phyloP scores from a whole-genome alignment of 2,797 vertebrate genomes.

The Peromyscus attwateri region DNA sequence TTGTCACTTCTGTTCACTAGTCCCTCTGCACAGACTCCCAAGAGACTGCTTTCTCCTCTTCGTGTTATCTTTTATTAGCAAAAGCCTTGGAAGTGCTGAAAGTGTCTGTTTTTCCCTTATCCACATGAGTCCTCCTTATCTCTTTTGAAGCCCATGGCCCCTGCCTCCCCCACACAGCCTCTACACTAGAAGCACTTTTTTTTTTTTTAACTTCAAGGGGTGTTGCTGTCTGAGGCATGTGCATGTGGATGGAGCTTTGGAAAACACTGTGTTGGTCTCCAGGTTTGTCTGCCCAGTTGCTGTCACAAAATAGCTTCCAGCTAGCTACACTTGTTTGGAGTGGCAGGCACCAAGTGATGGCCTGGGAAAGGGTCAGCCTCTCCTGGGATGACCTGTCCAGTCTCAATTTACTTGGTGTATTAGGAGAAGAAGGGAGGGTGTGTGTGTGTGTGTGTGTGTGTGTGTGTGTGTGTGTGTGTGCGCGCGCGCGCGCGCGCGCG shows the following conservation, averaged over 20 bases:
- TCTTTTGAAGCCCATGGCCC: background rate
- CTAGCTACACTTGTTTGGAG: conserved; percentile 69
- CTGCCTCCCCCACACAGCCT: background rate
- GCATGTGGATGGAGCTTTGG: conserved; percentile 52
- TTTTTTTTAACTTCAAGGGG: background rate
- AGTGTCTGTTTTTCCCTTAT: background rate
- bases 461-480: background rate
- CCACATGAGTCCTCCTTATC: background rate
- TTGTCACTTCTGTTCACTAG: conserved; percentile 24
- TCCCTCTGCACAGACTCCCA: background rate
- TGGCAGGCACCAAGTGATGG: conserved; percentile 74
- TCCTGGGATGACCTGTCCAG: conserved; percentile 38
- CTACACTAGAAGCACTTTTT: background rate
- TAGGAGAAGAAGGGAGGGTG: background rate
- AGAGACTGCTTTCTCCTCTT: background rate
- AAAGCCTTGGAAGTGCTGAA: background rate
- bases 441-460: background rate
- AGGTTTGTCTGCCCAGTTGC: conserved; percentile 77
- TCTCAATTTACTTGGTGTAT: conserved; percentile 67
- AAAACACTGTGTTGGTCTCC: conserved; percentile 52
- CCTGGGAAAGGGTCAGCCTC: conserved; percentile 70
- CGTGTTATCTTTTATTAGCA: conserved; percentile 22
- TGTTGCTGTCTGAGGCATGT: background rate
- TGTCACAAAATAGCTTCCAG: conserved; percentile 67
- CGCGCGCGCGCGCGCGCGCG: no score